Percentiles rank a stretch among this genome's conserved stretches.
These are phyloP conservation scores for Aldrovandia affinis DNA, from an alignment of 2,797 vertebrate species.

Conservation along the genomic window DNA sequence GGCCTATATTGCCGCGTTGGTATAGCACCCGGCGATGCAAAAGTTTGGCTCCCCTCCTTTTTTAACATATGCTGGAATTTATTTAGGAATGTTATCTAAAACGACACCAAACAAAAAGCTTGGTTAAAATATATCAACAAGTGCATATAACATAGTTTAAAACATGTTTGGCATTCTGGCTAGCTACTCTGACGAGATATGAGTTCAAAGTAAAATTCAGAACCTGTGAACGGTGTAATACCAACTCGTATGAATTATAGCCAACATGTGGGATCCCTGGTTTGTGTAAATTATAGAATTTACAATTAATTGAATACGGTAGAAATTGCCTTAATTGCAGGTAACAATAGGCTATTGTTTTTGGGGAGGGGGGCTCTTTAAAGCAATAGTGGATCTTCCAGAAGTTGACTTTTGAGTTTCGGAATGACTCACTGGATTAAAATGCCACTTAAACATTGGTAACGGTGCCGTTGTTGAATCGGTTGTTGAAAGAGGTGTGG, in stretches of 20 bases:
- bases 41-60: not conserved
- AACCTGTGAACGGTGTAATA: not conserved
- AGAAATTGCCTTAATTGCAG: not conserved
- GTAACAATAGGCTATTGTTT: not conserved
- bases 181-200: not conserved
- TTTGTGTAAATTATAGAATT: not conserved
- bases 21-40: not conserved
- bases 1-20: conserved; percentile 4
- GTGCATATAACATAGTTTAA: not conserved
- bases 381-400: not conserved
- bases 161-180: not conserved
- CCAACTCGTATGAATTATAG: not conserved
- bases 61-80: not conserved
- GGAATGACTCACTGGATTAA: not conserved
- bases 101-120: not conserved
- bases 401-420: not conserved
- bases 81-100: not conserved
- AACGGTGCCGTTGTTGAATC: too few relatives aligned
- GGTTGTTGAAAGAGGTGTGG: too few relatives aligned
- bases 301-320: not conserved
- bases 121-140: not conserved
- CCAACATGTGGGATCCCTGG: not conserved
- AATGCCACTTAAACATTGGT: too few relatives aligned
- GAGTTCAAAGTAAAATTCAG: not conserved
- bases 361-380: not conserved